These are phyloP conservation scores for Neogobius melanostomus DNA, from an alignment of 2,113 vertebrate species.

Conservation along the genomic window DNA sequence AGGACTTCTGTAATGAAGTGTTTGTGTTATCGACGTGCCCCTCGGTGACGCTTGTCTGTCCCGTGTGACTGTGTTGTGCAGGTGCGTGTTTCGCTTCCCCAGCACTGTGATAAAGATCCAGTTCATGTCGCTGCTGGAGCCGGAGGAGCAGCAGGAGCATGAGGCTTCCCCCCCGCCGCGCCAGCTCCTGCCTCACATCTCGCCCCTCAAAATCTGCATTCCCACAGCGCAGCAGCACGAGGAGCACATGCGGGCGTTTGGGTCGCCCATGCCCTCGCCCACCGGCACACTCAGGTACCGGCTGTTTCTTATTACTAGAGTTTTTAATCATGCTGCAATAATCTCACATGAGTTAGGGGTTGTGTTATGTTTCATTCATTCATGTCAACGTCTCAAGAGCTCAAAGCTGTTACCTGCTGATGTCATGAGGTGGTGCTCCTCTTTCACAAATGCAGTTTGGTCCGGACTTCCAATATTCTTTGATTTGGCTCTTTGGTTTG, in stretches of 20 bases:
- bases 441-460: too few species aligned
- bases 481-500: too few species aligned
- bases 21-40: background rate
- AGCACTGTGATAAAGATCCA: constrained; percentile 98
- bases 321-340: too few species aligned
- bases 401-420: too few species aligned
- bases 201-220: constrained; percentile 96
- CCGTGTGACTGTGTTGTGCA: constrained; percentile 43
- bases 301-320: too few species aligned
- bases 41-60: background rate
- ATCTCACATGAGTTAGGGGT: too few species aligned
- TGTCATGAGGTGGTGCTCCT: too few species aligned
- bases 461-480: too few species aligned
- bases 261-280: constrained; percentile 92
- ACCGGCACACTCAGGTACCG: constrained; percentile 95
- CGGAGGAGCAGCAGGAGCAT: constrained; percentile 80
- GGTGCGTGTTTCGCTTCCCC: constrained; percentile 95
- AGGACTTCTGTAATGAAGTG: background rate
- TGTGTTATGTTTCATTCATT: too few species aligned
- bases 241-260: constrained; percentile 87
- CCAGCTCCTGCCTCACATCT: constrained; percentile 91
- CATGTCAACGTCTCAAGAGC: too few species aligned
- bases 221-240: constrained; percentile 82
- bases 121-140: constrained; percentile 87
- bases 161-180: constrained; percentile 83